These are phyloP conservation scores for Apogon talboti DNA, from an alignment of 2,797 vertebrate genomes.

Conservation along the genomic window DNA sequence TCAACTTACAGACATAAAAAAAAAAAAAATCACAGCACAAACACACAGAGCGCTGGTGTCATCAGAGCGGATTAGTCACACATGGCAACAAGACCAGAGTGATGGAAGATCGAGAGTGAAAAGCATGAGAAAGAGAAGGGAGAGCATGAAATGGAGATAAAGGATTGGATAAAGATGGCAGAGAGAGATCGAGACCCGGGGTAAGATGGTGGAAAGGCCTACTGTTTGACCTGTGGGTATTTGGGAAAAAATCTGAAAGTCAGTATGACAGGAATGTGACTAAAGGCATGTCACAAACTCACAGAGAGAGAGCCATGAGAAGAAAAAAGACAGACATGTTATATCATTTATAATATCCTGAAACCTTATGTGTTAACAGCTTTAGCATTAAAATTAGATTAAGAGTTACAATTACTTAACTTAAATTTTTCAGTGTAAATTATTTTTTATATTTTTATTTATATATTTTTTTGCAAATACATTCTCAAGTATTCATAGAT, in stretches of 20 bases:
- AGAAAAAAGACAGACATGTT: too few relatives aligned
- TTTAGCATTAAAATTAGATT: too few relatives aligned
- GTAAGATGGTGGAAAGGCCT: slow-evolving; percentile 14
- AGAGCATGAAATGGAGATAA: slow-evolving; percentile 43
- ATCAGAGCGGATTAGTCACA: slow-evolving; percentile 56
- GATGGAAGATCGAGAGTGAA: slow-evolving; percentile 26
- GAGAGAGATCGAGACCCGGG: slow-evolving; percentile 2
- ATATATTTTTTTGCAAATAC: too few relatives aligned
- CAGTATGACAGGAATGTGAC: slow-evolving; percentile 16
- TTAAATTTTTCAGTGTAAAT: too few relatives aligned
- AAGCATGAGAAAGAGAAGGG: slow-evolving; percentile 12
- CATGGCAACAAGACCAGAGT: slow-evolving; percentile 28
- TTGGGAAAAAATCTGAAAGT: slow-evolving; percentile 4
- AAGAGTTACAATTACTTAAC: too few relatives aligned
- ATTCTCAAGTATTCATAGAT: too few relatives aligned
- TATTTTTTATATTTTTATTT: too few relatives aligned
- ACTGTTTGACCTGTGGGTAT: slow-evolving; percentile 32
- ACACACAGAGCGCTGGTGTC: slow-evolving; percentile 22
- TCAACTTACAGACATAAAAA: slow-evolving; percentile 4
- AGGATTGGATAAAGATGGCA: slow-evolving; percentile 10
- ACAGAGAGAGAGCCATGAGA: too few relatives aligned
- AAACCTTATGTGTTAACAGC: too few relatives aligned
- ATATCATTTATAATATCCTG: too few relatives aligned
- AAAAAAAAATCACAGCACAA: slow-evolving; percentile 18
- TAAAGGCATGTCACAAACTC: slow-evolving; percentile 6